Evolutionary conservation across 1,140 invertebrate genomes (phyloP).

Genomic region (Ceratosolen solmsi): DNA sequence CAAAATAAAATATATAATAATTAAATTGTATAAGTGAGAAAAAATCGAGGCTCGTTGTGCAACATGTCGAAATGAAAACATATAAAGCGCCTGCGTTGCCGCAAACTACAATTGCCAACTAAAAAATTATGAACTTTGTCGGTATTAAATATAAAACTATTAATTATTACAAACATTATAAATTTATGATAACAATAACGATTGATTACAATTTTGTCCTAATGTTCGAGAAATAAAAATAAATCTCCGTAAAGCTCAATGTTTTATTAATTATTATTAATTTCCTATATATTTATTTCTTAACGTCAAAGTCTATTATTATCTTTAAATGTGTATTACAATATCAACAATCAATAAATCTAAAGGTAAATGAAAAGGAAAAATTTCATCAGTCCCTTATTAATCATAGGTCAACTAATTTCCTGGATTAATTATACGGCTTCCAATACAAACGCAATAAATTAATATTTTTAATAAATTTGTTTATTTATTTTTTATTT

Average conservation of each 20-base stretch:
- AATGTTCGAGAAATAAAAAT: conserved; percentile 61
- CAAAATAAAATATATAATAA: conserved; percentile 37
- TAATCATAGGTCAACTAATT: no score
- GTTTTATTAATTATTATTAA: conserved; percentile 27
- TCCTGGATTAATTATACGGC: no score
- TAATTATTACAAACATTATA: conserved; percentile 59
- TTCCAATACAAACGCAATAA: no score
- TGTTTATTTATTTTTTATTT: no score
- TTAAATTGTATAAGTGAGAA: conserved; percentile 36
- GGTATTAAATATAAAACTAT: conserved; percentile 59
- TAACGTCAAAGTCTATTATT: no score
- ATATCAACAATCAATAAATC: no score
- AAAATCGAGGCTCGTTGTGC: conserved; percentile 19
- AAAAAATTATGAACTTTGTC: conserved; percentile 59
- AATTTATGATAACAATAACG: conserved; percentile 59
- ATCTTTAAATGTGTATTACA: no score
- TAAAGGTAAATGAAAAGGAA: no score
- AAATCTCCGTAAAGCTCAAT: conserved; percentile 55
- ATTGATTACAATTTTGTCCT: conserved; percentile 62
- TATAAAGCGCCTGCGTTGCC: conserved; percentile 42
- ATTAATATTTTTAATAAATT: no score
- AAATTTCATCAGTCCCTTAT: no score
- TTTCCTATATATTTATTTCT: background rate
- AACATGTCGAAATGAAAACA: background rate
- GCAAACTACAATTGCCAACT: conserved; percentile 54